Evolutionary conservation across 64 coral and sea anemone species (phyloP).

Genomic region (Pocillopora damicornis): DNA sequence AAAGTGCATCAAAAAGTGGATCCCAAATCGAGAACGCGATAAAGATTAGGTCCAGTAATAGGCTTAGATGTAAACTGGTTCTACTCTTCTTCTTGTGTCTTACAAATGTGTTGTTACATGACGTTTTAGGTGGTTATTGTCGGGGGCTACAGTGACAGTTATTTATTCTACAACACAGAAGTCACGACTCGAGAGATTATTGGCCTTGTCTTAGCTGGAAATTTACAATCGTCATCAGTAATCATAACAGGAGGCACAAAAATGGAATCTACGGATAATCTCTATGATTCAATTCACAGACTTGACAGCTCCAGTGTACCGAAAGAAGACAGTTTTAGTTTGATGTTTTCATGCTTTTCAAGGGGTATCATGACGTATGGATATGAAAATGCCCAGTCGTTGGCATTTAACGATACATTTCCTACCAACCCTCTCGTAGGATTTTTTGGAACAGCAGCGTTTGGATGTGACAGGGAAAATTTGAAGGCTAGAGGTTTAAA

Average conservation of each 20-base stretch:
- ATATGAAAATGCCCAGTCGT: slow-evolving; percentile 22
- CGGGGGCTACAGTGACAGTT: slow-evolving; percentile 50
- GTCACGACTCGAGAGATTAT: slow-evolving; percentile 52
- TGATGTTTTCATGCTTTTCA: slow-evolving; percentile 51
- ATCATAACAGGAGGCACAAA: slow-evolving; percentile 15
- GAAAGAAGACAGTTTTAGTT: slow-evolving; percentile 10
- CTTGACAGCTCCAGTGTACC: slow-evolving; percentile 21
- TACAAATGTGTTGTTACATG: not conserved
- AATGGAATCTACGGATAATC: slow-evolving; percentile 37
- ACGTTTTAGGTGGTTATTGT: slow-evolving; percentile 42
- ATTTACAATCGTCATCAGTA: slow-evolving; percentile 29
- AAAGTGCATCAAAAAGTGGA: too few relatives aligned
- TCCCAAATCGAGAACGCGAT: too few relatives aligned
- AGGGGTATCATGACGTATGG: slow-evolving; percentile 6
- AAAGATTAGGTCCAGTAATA: too few relatives aligned
- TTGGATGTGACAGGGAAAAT: slow-evolving; percentile 60
- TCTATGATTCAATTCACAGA: slow-evolving; percentile 20
- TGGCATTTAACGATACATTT: slow-evolving; percentile 32
- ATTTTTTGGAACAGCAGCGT: slow-evolving; percentile 37
- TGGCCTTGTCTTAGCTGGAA: slow-evolving; percentile 56
- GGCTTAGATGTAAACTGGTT: too few relatives aligned
- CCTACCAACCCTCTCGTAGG: slow-evolving; percentile 14
- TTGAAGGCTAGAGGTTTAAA: slow-evolving; percentile 20
- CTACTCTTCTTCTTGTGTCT: too few relatives aligned
- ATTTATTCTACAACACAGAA: slow-evolving; percentile 43